Percentiles rank a stretch among this genome's conserved stretches.
These are phyloP conservation scores for Numenius phaeopus DNA, from an alignment of 2,797 vertebrate genomes.

Conservation along the genomic window DNA sequence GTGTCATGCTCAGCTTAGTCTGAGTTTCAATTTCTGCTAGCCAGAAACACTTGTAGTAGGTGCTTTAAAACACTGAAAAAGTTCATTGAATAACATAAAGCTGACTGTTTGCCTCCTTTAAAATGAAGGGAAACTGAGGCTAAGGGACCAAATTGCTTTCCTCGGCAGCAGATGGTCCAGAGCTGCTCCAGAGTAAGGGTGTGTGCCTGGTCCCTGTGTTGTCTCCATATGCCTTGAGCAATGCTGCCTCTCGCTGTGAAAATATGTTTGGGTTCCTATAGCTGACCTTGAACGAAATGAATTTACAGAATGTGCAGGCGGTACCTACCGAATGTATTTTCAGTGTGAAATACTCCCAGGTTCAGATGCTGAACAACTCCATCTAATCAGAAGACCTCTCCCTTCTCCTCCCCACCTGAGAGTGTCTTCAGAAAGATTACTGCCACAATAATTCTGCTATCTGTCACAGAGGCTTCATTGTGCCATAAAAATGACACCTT, in stretches of 20 bases:
- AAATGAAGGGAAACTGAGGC: background rate
- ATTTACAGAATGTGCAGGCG: background rate
- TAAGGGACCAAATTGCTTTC: background rate
- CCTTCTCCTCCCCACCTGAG: background rate
- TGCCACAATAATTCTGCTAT: background rate
- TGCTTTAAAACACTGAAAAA: background rate
- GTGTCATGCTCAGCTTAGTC: background rate
- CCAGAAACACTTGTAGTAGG: background rate
- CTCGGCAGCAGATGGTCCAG: background rate
- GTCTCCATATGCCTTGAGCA: background rate
- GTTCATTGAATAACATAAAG: background rate
- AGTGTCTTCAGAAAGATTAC: background rate
- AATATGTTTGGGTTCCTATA: background rate
- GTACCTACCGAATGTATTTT: background rate
- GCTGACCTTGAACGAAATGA: background rate
- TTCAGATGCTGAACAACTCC: background rate
- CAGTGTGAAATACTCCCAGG: background rate
- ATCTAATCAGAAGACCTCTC: background rate
- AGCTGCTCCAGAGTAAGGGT: background rate
- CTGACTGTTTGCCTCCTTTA: background rate
- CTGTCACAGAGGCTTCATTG: background rate
- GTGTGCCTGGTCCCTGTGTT: background rate
- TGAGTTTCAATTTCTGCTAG: background rate
- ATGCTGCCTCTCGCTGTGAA: background rate
- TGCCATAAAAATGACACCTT: background rate